Evolutionary conservation across 2,113 vertebrate species (phyloP).

Genomic region (Columba livia): DNA sequence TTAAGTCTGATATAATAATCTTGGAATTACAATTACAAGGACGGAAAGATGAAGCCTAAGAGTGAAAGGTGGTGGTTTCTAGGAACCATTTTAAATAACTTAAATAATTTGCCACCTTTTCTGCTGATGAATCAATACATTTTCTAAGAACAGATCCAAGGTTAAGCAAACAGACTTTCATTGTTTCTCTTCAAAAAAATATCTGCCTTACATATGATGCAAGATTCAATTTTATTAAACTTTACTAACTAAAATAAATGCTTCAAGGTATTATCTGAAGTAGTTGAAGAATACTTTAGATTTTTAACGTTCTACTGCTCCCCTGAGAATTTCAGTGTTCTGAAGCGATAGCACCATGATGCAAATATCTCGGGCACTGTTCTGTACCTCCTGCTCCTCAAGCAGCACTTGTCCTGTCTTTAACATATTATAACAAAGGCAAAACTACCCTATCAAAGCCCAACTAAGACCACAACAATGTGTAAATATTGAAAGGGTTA

Average conservation of each 20-base stretch:
- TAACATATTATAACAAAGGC: neutral
- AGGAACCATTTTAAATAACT: neutral
- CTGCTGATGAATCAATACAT: neutral
- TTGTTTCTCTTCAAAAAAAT: neutral
- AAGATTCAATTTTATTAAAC: neutral
- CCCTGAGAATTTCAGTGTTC: neutral
- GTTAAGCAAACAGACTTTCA: neutral
- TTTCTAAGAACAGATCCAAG: neutral
- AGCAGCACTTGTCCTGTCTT: neutral
- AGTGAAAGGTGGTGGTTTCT: neutral
- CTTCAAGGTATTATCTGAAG: neutral
- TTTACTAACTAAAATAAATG: neutral
- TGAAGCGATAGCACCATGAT: fast-evolving
- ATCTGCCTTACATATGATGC: neutral
- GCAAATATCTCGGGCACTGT: neutral
- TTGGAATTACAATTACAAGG: neutral
- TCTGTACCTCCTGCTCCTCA: neutral
- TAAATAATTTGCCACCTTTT: neutral
- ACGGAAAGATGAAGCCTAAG: neutral
- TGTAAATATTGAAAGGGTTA: neutral
- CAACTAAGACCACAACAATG: neutral
- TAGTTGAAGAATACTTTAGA: neutral
- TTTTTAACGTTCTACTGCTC: neutral
- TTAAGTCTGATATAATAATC: neutral
- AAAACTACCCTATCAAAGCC: neutral